Evolutionary conservation across 2,797 vertebrate genomes (phyloP).

Genomic region (Platyrinchus mystaceus): DNA sequence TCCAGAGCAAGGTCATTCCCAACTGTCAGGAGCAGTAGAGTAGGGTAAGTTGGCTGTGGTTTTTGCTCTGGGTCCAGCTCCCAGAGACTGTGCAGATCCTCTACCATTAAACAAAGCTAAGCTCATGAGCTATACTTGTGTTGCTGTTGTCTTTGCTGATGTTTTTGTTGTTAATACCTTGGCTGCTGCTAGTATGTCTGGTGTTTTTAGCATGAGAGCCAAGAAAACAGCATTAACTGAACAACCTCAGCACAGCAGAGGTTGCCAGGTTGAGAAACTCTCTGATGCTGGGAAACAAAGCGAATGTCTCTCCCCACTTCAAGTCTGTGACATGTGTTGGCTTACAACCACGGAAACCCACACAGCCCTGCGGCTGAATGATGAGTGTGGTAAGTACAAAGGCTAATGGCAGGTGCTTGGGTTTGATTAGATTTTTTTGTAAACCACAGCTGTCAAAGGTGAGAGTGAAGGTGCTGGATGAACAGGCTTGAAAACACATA

Average conservation of each 20-base stretch:
- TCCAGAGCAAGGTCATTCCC: background rate
- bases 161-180: conserved; percentile 59
- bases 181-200: conserved; percentile 39
- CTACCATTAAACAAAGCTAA: conserved; percentile 31
- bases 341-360: background rate
- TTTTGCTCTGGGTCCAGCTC: conserved; percentile 24
- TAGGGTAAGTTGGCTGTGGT: background rate
- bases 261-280: conserved; percentile 44
- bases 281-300: conserved; percentile 31
- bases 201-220: conserved; percentile 16
- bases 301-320: background rate
- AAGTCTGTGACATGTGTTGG: background rate
- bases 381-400: fast-evolving
- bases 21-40: background rate
- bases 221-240: conserved; percentile 43
- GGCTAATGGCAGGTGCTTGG: background rate
- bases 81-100: conserved; percentile 12
- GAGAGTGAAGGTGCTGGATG: background rate
- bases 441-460: background rate
- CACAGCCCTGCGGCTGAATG: background rate
- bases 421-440: background rate
- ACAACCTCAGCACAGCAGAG: background rate
- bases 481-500: background rate
- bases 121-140: conserved; percentile 27
- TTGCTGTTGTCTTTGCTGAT: conserved; percentile 51